phyloP scores from a whole-genome alignment of 2,888 invertebrate species.

The Trachelus iudaicus region DNA sequence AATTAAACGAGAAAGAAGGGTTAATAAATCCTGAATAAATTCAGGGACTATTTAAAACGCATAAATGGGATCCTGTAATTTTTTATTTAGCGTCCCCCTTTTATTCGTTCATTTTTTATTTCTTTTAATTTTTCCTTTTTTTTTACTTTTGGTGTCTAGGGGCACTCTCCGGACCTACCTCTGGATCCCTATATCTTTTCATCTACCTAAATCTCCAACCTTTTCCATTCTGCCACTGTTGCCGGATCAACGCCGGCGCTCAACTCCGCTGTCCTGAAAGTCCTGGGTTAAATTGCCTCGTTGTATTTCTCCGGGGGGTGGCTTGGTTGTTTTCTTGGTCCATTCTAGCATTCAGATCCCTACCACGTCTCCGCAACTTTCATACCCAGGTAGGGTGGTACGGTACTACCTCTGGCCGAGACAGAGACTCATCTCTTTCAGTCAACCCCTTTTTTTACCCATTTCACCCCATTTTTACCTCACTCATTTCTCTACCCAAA shows the following conservation, averaged over 20 bases:
- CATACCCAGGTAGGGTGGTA: background rate
- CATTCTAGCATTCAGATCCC: background rate
- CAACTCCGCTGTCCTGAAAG: background rate
- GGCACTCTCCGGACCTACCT: background rate
- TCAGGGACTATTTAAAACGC: conserved; percentile 12
- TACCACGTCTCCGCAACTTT: background rate
- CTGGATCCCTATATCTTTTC: background rate
- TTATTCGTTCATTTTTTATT: no score
- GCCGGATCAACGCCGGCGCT: background rate
- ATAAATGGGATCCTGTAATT: background rate
- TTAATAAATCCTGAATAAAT: conserved; percentile 7
- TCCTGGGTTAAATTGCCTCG: background rate
- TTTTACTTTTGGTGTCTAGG: background rate
- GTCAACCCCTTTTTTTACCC: background rate
- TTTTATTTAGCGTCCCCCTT: background rate
- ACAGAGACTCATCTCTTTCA: background rate
- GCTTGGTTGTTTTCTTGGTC: background rate
- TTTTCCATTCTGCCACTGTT: background rate
- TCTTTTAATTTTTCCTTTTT: background rate
- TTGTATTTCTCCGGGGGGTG: background rate
- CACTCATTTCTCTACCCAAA: background rate
- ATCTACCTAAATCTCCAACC: background rate
- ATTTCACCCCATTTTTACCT: background rate
- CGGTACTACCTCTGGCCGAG: background rate
- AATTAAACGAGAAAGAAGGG: conserved; percentile 11